Conservation (phyloP, 2,888 invertebrate species). For the Nephrocerus scutellatus region DNA sequence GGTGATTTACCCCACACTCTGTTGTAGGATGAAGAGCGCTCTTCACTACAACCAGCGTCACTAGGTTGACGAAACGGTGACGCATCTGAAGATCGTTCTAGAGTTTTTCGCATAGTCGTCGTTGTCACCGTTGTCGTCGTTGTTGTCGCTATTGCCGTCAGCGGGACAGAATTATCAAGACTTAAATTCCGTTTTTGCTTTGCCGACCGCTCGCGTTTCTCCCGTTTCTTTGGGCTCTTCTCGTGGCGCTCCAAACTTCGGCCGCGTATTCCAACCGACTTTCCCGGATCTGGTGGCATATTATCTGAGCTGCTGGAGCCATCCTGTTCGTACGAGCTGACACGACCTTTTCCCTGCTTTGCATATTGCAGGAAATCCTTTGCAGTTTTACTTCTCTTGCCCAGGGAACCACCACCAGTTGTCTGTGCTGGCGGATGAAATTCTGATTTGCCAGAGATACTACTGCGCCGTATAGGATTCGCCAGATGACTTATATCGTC, state of each 20-base stretch:
- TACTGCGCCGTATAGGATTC: constrained; percentile 39
- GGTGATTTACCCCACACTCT: constrained; percentile 10
- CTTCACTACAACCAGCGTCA: too few relatives aligned
- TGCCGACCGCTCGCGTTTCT: constrained; percentile 34
- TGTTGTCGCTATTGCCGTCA: not conserved
- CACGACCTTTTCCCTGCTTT: constrained; percentile 26
- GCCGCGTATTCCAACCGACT: constrained; percentile 11
- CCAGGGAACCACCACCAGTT: constrained; percentile 26
- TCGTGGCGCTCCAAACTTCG: constrained; percentile 24
- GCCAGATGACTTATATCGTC: constrained; percentile 48
- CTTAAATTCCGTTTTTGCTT: constrained; percentile 43
- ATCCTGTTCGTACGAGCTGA: constrained; percentile 33
- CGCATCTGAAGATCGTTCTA: constrained; percentile 10
- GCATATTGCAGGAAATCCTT: constrained; percentile 37
- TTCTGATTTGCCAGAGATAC: constrained; percentile 29
- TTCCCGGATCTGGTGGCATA: constrained; percentile 22
- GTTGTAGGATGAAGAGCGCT: too few relatives aligned
- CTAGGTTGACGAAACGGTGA: too few relatives aligned
- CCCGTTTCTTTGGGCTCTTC: constrained; percentile 25
- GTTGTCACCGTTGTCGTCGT: not conserved
- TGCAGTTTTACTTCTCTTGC: constrained; percentile 36
- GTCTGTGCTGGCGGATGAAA: constrained; percentile 2
- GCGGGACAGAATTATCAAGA: constrained; percentile 29
- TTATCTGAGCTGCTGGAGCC: constrained; percentile 35
- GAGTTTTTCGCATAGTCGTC: constrained; percentile 13